These are phyloP conservation scores for Anoncus sp. DNA, from an alignment of 2,888 invertebrate genomes.

Conservation along the genomic window DNA sequence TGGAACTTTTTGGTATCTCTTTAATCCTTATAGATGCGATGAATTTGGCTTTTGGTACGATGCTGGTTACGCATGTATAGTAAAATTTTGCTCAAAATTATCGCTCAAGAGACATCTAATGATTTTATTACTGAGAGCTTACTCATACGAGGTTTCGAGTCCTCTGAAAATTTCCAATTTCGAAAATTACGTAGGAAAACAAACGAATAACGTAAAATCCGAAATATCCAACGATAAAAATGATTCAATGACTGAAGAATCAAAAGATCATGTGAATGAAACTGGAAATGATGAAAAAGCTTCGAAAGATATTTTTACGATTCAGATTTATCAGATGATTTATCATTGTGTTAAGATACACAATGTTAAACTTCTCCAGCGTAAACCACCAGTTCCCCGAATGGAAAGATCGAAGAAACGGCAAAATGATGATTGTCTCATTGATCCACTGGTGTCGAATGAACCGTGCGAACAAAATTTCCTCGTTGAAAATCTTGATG, in stretches of 20 bases:
- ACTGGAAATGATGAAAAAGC: conserved; percentile 1
- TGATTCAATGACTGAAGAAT: not conserved
- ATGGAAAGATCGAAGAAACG: conserved; percentile 55
- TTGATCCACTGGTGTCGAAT: conserved; percentile 62
- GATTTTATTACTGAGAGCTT: conserved; percentile 75
- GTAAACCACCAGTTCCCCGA: conserved; percentile 58
- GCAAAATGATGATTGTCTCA: conserved; percentile 68
- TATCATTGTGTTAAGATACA: conserved; percentile 75
- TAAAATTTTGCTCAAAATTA: conserved; percentile 75
- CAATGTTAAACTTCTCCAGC: conserved; percentile 72
- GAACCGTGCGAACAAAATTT: conserved; percentile 31
- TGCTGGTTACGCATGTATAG: conserved; percentile 74
- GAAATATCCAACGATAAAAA: not conserved
- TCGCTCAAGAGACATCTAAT: conserved; percentile 76
- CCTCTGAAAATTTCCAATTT: conserved; percentile 28
- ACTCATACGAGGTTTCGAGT: conserved; percentile 65
- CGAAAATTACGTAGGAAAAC: not conserved
- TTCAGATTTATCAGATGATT: conserved; percentile 75
- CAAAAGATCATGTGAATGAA: not conserved
- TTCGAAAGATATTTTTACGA: conserved; percentile 49
- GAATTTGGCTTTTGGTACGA: conserved; percentile 76
- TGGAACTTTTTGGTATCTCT: conserved; percentile 78
- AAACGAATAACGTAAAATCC: not conserved
- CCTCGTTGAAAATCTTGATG: conserved; percentile 21
- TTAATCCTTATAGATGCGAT: conserved; percentile 79